Evolutionary conservation across 2,888 invertebrate genomes (phyloP).

Genomic region (Euproctis similis): DNA sequence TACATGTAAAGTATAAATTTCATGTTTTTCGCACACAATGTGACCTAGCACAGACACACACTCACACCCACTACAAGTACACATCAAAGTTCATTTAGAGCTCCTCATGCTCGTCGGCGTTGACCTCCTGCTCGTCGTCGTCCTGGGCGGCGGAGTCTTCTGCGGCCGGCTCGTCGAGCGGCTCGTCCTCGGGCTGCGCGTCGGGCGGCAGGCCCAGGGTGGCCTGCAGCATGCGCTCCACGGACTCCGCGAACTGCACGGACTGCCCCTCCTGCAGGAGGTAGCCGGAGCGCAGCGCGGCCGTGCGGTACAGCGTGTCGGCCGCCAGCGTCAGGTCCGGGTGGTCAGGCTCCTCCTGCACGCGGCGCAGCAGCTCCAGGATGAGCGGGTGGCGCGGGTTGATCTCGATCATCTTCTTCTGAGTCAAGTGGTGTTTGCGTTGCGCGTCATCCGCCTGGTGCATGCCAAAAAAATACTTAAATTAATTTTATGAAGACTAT

Average conservation of each 20-base stretch:
- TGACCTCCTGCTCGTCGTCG: conserved; percentile 17
- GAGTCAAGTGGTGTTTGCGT: conserved; percentile 90
- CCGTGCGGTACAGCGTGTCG: conserved; percentile 87
- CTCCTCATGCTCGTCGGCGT: conserved; percentile 43
- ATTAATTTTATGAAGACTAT: no score
- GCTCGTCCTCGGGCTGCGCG: conserved; percentile 63
- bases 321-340: conserved; percentile 88
- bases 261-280: conserved; percentile 79
- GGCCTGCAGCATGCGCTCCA: conserved; percentile 92
- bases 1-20: conserved; percentile 27
- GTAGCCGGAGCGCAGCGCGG: conserved; percentile 86
- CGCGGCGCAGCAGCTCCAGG: conserved; percentile 88
- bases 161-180: conserved; percentile 20
- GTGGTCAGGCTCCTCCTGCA: conserved; percentile 86
- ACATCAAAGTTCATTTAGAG: conserved; percentile 25
- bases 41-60: background rate
- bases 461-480: no score
- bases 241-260: conserved; percentile 89
- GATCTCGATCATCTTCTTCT: conserved; percentile 97
- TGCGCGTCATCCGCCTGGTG: conserved; percentile 92
- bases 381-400: conserved; percentile 98
- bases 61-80: background rate
- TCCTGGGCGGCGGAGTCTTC: conserved; percentile 13
- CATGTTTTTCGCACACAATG: no score
- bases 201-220: conserved; percentile 85